Evolutionary conservation across 2,797 vertebrate species (phyloP).

Genomic region (Scolopax rusticola): DNA sequence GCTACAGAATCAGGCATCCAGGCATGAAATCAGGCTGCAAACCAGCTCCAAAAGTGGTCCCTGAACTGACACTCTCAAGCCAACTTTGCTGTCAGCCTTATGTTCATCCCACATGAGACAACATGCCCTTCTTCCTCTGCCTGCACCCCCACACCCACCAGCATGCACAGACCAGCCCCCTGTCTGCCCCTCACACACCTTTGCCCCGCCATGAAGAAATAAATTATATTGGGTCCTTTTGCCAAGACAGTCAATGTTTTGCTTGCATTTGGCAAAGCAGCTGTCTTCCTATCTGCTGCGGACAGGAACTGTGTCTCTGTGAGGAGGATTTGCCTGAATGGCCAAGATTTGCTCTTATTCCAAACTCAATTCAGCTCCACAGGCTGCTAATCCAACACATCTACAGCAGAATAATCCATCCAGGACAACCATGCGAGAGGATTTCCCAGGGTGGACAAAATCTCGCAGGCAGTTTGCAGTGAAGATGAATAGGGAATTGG

Average conservation of each 20-base stretch:
- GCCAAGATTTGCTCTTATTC: constrained; percentile 13
- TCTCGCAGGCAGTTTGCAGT: background rate
- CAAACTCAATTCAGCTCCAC: background rate
- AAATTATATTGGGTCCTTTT: background rate
- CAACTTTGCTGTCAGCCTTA: background rate
- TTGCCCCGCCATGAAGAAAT: background rate
- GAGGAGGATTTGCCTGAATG: background rate
- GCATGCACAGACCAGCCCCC: background rate
- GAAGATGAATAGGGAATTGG: background rate
- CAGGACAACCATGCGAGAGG: background rate
- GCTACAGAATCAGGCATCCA: background rate
- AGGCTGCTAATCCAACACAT: background rate
- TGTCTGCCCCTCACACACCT: background rate
- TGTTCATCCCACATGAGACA: background rate
- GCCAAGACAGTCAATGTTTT: background rate
- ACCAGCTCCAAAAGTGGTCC: background rate
- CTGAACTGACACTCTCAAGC: background rate
- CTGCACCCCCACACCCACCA: background rate
- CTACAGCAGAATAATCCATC: background rate
- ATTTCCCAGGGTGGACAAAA: background rate
- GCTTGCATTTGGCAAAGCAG: background rate
- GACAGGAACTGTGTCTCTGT: background rate
- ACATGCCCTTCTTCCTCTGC: background rate
- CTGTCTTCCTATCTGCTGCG: background rate
- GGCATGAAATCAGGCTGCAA: background rate